Evolutionary conservation across 2,113 vertebrate species (phyloP).

Genomic region (Formicarius rufipectus): DNA sequence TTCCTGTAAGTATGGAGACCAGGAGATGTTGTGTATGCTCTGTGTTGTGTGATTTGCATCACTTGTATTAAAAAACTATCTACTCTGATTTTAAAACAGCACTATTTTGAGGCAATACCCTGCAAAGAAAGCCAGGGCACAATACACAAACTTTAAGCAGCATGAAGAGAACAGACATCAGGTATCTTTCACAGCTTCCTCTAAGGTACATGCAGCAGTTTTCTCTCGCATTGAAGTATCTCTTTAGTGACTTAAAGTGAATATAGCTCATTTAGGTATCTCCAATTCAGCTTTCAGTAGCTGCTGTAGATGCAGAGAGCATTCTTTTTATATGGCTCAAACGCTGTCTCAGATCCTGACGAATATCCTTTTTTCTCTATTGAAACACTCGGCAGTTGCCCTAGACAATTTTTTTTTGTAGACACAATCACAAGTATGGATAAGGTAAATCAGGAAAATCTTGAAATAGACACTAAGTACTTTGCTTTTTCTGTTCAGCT

Average conservation of each 20-base stretch:
- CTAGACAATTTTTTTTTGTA: not conserved
- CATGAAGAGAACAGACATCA: not conserved
- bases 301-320: not conserved
- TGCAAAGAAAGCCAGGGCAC: not conserved
- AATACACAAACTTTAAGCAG: not conserved
- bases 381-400: not conserved
- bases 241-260: slow-evolving; percentile 9
- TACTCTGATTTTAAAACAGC: not conserved
- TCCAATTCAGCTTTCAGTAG: not conserved
- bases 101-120: not conserved
- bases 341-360: not conserved
- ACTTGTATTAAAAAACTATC: not conserved
- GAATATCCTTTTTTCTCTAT: not conserved
- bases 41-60: not conserved
- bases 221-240: not conserved
- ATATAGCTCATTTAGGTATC: not conserved
- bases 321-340: not conserved
- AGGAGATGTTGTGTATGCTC: not conserved
- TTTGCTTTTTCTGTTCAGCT: slow-evolving; percentile 15
- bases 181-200: not conserved
- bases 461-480: not conserved
- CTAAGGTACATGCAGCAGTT: not conserved
- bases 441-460: not conserved
- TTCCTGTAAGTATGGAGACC: not conserved
- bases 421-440: not conserved